Conservation (phyloP, 2,888 invertebrate species). For the Melanotus villosus region DNA sequence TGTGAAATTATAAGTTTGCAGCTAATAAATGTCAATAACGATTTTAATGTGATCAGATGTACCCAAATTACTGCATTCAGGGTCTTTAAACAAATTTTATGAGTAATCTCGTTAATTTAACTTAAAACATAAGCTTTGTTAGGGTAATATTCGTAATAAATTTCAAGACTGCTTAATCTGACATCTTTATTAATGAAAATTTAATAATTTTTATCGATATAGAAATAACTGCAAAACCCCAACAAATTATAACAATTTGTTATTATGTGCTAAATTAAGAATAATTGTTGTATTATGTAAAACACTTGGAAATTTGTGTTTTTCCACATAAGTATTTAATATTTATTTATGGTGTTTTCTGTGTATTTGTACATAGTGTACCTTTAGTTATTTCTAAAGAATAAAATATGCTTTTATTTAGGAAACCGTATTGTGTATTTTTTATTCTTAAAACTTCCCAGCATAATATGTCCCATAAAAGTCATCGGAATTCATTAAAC, state of each 20-base stretch:
- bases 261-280: constrained; percentile 29
- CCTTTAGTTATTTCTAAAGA: constrained; percentile 40
- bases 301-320: constrained; percentile 37
- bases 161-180: constrained; percentile 43
- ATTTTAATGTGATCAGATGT: constrained; percentile 29
- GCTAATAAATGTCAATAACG: constrained; percentile 29
- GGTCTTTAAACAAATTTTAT: constrained; percentile 21
- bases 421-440: no score
- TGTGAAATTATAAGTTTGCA: constrained; percentile 10
- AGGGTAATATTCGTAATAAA: constrained; percentile 35
- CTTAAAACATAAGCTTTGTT: constrained; percentile 28
- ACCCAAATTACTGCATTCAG: constrained; percentile 17
- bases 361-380: constrained; percentile 48
- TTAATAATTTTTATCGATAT: constrained; percentile 22
- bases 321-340: constrained; percentile 40
- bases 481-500: no score
- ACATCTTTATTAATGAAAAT: constrained; percentile 16
- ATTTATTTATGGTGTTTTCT: constrained; percentile 46
- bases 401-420: constrained; percentile 44
- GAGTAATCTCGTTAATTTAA: constrained; percentile 1
- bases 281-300: constrained; percentile 39
- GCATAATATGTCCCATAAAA: no score
- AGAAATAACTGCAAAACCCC: constrained; percentile 30
- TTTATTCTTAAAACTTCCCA: no score
- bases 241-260: constrained; percentile 18